Base-by-base conservation (phyloP, 2,888 invertebrate species). In the Diloba caeruleocephala region DNA sequence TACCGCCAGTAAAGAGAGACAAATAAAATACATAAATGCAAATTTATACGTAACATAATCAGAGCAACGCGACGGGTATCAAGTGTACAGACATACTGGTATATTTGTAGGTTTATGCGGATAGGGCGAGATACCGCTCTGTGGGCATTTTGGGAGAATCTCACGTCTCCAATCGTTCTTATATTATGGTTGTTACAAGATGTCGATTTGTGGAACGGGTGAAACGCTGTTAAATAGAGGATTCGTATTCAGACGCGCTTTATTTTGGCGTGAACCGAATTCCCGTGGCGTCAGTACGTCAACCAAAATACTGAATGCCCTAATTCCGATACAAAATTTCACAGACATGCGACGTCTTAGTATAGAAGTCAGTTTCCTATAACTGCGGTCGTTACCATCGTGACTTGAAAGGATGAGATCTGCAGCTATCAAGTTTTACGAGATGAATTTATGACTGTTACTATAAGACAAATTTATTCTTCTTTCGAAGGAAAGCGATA, bases 201-300 rank as follows among this genome's bases (percentile, higher is more conserved):
- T 56, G 60, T 64, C 64, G 52, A 62, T 63, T 64, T 56, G 61
- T 53, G 60, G 48, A 56, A 71, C 59, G 15, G 55, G 48, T 64
- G 58, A 62, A 58, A 55, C 43, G 17, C 33, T 63, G 69, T 68
- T 78, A 84, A 87, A 54, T 58, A 74, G 72, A 54, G 77, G 36
- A 85, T 87, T 85, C 75, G 82, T 86, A 87, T 86, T 84, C 87
- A 79, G 69, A 54, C 65, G 65, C 52, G 77, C 71, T 77, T 78
- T 79, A 80, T 81, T 82, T 81, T 77, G 64, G 65, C 66, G 70
- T 66, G 73, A 77, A 70, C 71, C 48, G 50, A 62, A 64, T 67
- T 72, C 71, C 70, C 71, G 66, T 63, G 58, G 50, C 72, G 67
- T 79, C 78, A 78, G 81, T 85, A 84, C 83, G 71, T 86, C 76